Percentiles rank a stretch among this genome's conserved stretches.
phyloP scores from a whole-genome alignment of 2,888 invertebrate species.

The Cantharis rufa region DNA sequence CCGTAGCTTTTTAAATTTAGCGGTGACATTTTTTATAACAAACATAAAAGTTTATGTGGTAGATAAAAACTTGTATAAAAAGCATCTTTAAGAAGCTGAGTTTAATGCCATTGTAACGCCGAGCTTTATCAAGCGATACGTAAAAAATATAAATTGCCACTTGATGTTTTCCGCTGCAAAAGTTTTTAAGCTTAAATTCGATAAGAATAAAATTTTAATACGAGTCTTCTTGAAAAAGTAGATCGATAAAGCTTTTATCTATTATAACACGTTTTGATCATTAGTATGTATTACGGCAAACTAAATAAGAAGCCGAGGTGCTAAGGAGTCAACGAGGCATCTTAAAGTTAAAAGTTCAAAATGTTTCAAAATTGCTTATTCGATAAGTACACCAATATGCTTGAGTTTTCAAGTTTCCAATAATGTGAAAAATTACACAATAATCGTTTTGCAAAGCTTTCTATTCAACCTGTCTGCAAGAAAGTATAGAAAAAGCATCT shows the following conservation, averaged over 20 bases:
- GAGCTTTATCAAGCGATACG: neutral
- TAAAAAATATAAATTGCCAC: neutral
- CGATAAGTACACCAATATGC: neutral
- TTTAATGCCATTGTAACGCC: neutral
- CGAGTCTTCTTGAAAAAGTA: neutral
- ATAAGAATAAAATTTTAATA: neutral
- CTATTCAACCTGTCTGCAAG: neutral
- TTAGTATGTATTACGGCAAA: neutral
- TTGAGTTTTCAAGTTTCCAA: neutral
- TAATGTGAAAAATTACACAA: neutral
- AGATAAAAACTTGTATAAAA: neutral
- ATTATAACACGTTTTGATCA: neutral
- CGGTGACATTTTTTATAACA: neutral
- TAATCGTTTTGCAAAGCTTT: neutral
- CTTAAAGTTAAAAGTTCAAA: neutral
- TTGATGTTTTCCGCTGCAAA: neutral
- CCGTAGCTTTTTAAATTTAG: neutral
- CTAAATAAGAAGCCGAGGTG: neutral
- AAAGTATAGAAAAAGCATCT: neutral
- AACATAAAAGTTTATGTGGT: neutral
- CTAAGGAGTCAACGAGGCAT: neutral
- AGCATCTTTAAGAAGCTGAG: neutral
- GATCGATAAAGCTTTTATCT: neutral
- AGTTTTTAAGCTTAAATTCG: neutral
- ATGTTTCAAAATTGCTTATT: neutral